These are phyloP conservation scores for Microtus richardsoni DNA, from an alignment of 2,113 vertebrate genomes.

Conservation along the genomic window DNA sequence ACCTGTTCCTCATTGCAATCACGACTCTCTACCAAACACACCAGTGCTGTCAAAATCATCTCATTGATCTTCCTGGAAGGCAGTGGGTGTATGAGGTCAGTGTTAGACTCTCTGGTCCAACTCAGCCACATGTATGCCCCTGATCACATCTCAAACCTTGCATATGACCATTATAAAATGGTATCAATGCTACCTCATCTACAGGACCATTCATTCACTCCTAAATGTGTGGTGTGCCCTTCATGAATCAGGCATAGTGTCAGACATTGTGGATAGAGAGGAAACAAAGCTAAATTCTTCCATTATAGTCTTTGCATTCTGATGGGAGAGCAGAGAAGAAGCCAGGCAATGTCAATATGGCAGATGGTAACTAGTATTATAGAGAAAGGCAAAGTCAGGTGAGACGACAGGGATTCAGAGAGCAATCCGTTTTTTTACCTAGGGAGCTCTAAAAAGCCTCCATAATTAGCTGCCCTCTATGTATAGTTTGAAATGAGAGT, in stretches of 20 bases:
- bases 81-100: not conserved
- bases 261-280: not conserved
- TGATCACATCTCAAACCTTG: not conserved
- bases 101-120: not conserved
- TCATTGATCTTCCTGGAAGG: not conserved
- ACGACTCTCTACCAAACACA: not conserved
- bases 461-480: not conserved
- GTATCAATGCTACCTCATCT: not conserved
- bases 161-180: not conserved
- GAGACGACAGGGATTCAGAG: not conserved
- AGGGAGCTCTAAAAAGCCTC: not conserved
- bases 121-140: not conserved
- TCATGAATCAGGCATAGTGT: not conserved
- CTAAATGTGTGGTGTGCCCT: not conserved
- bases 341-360: not conserved
- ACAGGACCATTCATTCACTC: not conserved
- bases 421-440: not conserved
- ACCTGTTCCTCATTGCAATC: not conserved
- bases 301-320: not conserved
- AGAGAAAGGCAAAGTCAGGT: not conserved
- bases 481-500: constrained; percentile 32
- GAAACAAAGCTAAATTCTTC: constrained; percentile 4
- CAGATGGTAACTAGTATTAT: not conserved
- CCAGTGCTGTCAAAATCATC: not conserved
- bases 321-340: not conserved